phyloP scores from a whole-genome alignment of 2,113 vertebrate species.

The Carlito syrichta region DNA sequence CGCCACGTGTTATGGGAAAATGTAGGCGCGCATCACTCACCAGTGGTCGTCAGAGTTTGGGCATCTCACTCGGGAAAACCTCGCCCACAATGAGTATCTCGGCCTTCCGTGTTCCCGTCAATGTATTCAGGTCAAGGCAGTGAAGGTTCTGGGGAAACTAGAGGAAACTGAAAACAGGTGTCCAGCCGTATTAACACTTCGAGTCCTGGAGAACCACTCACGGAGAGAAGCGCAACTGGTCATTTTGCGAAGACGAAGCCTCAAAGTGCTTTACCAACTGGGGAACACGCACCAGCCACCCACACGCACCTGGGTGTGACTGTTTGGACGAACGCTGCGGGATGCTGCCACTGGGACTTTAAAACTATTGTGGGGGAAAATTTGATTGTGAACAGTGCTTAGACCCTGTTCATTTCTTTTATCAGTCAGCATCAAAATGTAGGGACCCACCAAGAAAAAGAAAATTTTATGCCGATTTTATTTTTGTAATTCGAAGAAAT shows the following conservation, averaged over 20 bases:
- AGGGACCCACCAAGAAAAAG: background rate
- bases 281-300: background rate
- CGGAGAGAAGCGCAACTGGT: no score
- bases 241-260: background rate
- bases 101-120: slow-evolving; percentile 9
- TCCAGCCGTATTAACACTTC: background rate
- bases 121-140: slow-evolving; percentile 59
- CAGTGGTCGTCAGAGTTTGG: background rate
- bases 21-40: background rate
- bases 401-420: background rate
- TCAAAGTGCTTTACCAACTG: background rate
- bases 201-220: background rate
- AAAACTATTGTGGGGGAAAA: background rate
- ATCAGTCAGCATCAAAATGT: slow-evolving; percentile 18
- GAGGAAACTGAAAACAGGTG: slow-evolving; percentile 36
- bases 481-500: slow-evolving; percentile 15
- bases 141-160: slow-evolving; percentile 20
- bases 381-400: no score
- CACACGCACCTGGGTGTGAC: background rate
- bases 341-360: background rate
- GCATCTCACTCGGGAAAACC: background rate
- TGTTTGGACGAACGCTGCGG: no score
- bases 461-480: background rate
- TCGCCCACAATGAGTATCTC: slow-evolving; percentile 25
- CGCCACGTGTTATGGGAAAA: background rate